A percentile compares a stretch with the other conserved stretches of the same genome.
phyloP scores from a whole-genome alignment of 2,113 vertebrate genomes.

The Eclectus roratus region DNA sequence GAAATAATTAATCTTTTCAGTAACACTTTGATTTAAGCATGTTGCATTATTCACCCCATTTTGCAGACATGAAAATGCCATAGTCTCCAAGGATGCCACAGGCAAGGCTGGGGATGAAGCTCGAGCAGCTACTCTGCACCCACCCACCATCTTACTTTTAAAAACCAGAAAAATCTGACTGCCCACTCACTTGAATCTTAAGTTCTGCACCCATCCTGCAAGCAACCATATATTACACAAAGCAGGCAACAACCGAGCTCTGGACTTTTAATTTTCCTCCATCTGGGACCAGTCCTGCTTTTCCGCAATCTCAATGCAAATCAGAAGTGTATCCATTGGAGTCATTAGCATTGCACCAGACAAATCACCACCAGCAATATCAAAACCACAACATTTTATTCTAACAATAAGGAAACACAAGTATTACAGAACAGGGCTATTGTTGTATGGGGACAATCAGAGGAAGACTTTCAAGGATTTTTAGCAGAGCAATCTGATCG shows the following conservation, averaged over 20 bases:
- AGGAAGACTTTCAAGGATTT: background rate
- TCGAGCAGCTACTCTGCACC: background rate
- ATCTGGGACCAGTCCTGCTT: constrained; percentile 54
- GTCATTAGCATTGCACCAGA: constrained; percentile 51
- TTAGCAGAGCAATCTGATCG: background rate
- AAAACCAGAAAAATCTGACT: constrained; percentile 19
- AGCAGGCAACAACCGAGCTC: constrained; percentile 25
- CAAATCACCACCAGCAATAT: constrained; percentile 32
- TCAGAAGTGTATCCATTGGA: constrained; percentile 31
- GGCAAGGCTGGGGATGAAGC: constrained; percentile 17
- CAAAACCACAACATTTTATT: background rate
- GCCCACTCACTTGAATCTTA: constrained; percentile 31
- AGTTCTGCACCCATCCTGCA: constrained; percentile 47
- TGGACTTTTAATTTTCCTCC: constrained; percentile 22
- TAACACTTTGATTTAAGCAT: constrained; percentile 36
- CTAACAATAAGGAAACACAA: constrained; percentile 12
- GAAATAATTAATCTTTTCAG: constrained; percentile 51
- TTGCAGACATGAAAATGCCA: constrained; percentile 16
- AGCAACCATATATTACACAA: constrained; percentile 29
- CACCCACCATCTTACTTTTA: constrained; percentile 9
- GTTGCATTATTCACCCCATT: constrained; percentile 30
- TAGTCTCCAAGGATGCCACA: background rate
- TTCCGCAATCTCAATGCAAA: constrained; percentile 32
- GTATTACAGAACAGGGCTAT: background rate
- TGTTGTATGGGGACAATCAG: background rate